phyloP scores from a whole-genome alignment of 35 echinoderm and acorn worm species.

The Lytechinus pictus region DNA sequence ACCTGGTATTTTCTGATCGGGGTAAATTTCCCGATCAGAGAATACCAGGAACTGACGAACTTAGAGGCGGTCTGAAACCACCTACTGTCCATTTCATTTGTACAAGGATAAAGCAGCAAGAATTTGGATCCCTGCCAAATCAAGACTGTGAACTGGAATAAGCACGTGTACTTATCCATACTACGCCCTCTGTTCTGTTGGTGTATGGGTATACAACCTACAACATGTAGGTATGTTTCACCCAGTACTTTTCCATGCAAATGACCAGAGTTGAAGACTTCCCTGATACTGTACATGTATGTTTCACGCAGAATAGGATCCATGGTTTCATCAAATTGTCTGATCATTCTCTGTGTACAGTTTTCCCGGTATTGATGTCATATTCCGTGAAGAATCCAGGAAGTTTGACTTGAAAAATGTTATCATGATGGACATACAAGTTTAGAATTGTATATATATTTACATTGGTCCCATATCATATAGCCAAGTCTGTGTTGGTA shows the following conservation, averaged over 20 bases:
- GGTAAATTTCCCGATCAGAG: too few relatives aligned
- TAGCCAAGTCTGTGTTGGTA: background rate
- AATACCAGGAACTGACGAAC: too few relatives aligned
- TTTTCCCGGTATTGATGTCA: background rate
- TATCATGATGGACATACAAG: background rate
- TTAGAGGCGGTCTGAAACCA: too few relatives aligned
- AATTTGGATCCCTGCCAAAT: background rate
- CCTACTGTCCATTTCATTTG: background rate
- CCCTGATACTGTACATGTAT: background rate
- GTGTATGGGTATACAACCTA: background rate
- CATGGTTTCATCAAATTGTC: background rate
- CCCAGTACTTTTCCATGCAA: constrained; percentile 1
- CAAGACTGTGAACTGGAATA: background rate
- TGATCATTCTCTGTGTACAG: background rate
- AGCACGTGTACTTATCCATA: background rate
- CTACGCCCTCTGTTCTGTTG: background rate
- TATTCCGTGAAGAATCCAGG: background rate
- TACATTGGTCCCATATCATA: background rate
- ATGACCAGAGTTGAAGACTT: background rate
- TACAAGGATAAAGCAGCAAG: background rate
- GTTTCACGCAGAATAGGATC: background rate
- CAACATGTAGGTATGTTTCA: background rate
- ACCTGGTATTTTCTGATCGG: too few relatives aligned
- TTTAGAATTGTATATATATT: background rate
- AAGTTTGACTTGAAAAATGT: background rate